Percentiles rank a stretch among this genome's conserved stretches.
These are phyloP conservation scores for Nanorana parkeri DNA, from an alignment of 2,113 vertebrate species.

Conservation along the genomic window DNA sequence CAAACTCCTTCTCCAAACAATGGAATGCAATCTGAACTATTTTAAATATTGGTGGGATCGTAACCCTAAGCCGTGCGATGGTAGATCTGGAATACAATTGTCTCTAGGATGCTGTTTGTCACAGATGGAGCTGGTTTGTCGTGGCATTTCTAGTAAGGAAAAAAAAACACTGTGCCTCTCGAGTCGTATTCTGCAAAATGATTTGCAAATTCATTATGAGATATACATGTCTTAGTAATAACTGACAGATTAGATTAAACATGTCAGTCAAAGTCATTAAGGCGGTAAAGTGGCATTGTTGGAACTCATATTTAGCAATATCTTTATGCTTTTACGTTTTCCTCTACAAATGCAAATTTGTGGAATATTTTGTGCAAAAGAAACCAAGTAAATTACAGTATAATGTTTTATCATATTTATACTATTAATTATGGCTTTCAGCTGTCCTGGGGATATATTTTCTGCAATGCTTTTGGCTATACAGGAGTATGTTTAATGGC, in stretches of 20 bases:
- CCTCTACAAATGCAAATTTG: conserved; percentile 18
- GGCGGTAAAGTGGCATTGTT: conserved; percentile 57
- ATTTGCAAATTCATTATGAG: conserved; percentile 63
- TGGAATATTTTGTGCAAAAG: conserved; percentile 6
- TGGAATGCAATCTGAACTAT: conserved; percentile 31
- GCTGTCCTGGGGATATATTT: no score
- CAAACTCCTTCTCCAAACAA: conserved; percentile 41
- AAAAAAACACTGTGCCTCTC: background rate
- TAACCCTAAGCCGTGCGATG: conserved; percentile 5
- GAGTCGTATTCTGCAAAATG: conserved; percentile 28
- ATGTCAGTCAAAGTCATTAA: conserved; percentile 50
- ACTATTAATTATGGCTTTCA: background rate
- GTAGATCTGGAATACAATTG: conserved; percentile 24
- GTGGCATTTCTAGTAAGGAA: background rate
- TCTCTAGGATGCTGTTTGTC: conserved; percentile 16
- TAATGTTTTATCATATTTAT: conserved; percentile 1
- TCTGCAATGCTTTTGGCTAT: no score
- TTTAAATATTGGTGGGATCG: conserved; percentile 34
- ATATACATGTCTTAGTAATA: conserved; percentile 61
- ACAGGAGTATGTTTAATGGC: no score
- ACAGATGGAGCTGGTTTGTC: conserved; percentile 53
- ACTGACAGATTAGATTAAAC: conserved; percentile 64
- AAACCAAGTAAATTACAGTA: conserved; percentile 36
- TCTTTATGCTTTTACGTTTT: conserved; percentile 42
- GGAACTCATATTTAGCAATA: conserved; percentile 56